phyloP scores from a whole-genome alignment of 2,888 invertebrate species.

The Erebia ligea region DNA sequence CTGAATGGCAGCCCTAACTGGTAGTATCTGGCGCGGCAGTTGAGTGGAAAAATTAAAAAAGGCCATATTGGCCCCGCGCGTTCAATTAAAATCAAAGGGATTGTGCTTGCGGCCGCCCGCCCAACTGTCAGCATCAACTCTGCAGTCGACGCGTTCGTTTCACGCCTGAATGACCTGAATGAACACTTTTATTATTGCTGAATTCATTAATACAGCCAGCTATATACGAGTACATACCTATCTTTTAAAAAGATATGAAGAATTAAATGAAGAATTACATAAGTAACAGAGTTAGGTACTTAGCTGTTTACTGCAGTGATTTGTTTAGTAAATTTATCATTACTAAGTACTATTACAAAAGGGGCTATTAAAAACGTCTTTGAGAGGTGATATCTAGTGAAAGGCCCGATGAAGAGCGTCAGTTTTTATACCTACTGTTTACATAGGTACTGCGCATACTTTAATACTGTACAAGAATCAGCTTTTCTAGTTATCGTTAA shows the following conservation, averaged over 20 bases:
- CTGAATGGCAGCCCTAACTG: slow-evolving; percentile 54
- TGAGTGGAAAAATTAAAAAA: slow-evolving; percentile 75
- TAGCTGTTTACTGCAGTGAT: background rate
- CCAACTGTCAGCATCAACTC: slow-evolving; percentile 53
- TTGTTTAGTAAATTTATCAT: background rate
- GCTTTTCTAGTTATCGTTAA: too few species aligned
- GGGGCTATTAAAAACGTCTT: too few species aligned
- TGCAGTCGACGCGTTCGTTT: slow-evolving; percentile 56
- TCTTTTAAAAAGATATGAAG: background rate
- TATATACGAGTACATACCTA: too few species aligned
- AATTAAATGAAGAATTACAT: background rate
- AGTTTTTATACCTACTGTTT: too few species aligned
- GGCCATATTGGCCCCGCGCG: slow-evolving; percentile 77
- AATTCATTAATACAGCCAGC: slow-evolving; percentile 17
- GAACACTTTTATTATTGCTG: slow-evolving; percentile 58
- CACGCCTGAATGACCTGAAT: slow-evolving; percentile 65
- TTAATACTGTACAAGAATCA: too few species aligned
- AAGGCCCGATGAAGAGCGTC: too few species aligned
- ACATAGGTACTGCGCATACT: too few species aligned
- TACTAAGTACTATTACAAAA: too few species aligned
- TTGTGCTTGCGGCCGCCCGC: slow-evolving; percentile 57
- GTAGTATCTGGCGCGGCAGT: slow-evolving; percentile 51
- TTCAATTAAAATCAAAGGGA: slow-evolving; percentile 72
- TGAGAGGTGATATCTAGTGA: too few species aligned
- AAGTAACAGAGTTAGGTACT: too few species aligned